Conservation (phyloP, 2,113 vertebrate genomes). For the Pseudolaguvia tuberculata region DNA sequence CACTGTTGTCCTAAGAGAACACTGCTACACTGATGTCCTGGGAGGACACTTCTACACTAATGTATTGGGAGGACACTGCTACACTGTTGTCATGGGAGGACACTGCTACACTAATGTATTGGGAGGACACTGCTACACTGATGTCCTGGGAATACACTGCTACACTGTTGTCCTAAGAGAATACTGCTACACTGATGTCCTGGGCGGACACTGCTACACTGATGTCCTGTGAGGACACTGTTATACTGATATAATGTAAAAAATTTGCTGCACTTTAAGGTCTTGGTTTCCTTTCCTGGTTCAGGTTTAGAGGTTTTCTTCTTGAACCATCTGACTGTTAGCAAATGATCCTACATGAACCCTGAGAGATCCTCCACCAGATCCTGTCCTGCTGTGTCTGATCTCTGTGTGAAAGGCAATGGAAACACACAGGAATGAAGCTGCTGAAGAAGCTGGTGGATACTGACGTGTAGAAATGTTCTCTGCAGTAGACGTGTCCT, state of each 20-base stretch:
- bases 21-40: too few relatives aligned
- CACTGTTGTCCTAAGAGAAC: neutral
- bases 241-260: neutral
- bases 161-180: neutral
- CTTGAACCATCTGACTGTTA: neutral
- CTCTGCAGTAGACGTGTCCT: constrained; percentile 96
- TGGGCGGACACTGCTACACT: neutral
- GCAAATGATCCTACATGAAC: neutral
- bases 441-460: neutral
- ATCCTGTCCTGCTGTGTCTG: neutral
- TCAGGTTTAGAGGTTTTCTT: neutral
- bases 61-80: neutral
- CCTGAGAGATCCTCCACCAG: neutral
- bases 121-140: neutral
- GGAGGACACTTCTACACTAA: neutral
- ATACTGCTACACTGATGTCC: neutral
- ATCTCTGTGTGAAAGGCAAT: neutral
- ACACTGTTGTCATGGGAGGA: neutral
- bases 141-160: neutral
- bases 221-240: neutral
- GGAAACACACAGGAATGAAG: neutral
- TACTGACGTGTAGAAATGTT: constrained; percentile 99
- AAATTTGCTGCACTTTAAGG: too few relatives aligned
- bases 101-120: neutral
- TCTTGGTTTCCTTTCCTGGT: neutral